phyloP scores from a whole-genome alignment of 2,888 invertebrate species.

The Netelia melanura region DNA sequence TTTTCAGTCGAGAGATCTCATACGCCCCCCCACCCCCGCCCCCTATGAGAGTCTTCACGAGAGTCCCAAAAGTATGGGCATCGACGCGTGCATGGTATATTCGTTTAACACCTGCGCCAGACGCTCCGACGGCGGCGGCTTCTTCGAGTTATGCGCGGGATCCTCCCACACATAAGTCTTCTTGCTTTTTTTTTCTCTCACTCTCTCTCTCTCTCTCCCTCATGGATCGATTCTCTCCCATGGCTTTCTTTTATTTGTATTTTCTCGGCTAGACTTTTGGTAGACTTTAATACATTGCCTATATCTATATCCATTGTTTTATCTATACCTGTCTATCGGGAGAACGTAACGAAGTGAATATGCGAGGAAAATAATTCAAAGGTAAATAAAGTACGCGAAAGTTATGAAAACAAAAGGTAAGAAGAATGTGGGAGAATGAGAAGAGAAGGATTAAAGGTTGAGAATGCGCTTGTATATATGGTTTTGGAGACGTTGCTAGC shows the following conservation, averaged over 20 bases:
- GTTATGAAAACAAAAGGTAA: no score
- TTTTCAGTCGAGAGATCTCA: constrained; percentile 55
- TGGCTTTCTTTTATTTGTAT: constrained; percentile 15
- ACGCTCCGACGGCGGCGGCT: constrained; percentile 67
- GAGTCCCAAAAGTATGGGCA: constrained; percentile 25
- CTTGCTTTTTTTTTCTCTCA: constrained; percentile 41
- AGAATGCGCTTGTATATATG: not conserved
- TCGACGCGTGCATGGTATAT: constrained; percentile 67
- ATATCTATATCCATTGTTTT: not conserved
- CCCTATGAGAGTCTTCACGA: constrained; percentile 19
- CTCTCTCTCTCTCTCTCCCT: not conserved
- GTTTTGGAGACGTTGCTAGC: no score
- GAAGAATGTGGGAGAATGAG: not conserved
- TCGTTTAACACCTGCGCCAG: constrained; percentile 82
- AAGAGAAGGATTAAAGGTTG: not conserved
- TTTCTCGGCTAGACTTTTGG: not conserved
- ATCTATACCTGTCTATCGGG: not conserved
- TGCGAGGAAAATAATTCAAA: no score
- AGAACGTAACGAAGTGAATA: no score
- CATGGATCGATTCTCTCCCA: constrained; percentile 10
- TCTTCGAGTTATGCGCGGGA: constrained; percentile 83
- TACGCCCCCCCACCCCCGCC: constrained; percentile 45
- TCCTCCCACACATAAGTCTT: constrained; percentile 82
- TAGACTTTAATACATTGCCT: not conserved
- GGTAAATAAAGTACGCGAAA: no score